Conservation (phyloP, 2,113 vertebrate species). For the Poecile atricapillus region DNA sequence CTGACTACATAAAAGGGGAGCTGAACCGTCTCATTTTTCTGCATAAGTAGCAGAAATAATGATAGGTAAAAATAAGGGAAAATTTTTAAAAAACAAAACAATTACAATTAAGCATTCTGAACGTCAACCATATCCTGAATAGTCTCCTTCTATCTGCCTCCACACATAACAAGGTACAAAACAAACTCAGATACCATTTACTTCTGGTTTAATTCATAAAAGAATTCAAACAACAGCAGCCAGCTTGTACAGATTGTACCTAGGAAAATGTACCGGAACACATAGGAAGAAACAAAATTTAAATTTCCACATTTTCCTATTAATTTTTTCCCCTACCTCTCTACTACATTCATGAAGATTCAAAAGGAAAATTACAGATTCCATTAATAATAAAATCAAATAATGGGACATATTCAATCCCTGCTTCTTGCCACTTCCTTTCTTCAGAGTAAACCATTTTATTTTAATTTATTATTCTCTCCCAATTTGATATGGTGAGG, state of each 20-base stretch:
- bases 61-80: not conserved
- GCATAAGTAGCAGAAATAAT: constrained; percentile 38
- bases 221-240: not conserved
- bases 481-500: not conserved
- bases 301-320: not conserved
- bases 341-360: not conserved
- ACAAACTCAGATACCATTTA: not conserved
- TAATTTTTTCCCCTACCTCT: not conserved
- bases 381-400: not conserved
- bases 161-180: not conserved
- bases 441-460: not conserved
- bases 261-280: not conserved
- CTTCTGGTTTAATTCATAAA: not conserved
- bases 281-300: not conserved
- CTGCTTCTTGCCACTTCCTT: not conserved
- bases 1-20: constrained; percentile 13
- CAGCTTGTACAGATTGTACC: not conserved
- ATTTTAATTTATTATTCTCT: not conserved
- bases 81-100: not conserved
- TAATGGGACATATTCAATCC: not conserved
- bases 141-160: not conserved
- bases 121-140: not conserved
- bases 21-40: constrained; percentile 1
- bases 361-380: not conserved
- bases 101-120: not conserved